Evolutionary conservation across 2,888 invertebrate species (phyloP).

Genomic region (Heliothis peltigera): DNA sequence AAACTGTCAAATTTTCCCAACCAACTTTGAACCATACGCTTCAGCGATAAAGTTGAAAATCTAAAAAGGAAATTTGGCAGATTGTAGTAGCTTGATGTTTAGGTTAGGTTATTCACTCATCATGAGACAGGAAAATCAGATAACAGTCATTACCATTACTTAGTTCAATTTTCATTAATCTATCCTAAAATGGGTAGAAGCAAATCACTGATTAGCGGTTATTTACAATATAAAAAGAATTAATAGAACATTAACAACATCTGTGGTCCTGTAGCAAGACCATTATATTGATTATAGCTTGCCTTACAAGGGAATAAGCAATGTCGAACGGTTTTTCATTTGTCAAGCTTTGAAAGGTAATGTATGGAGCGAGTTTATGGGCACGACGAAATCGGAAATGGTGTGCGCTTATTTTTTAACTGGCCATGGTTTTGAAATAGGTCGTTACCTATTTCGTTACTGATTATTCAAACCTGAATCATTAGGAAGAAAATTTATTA

Average conservation of each 20-base stretch:
- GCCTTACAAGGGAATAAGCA: conserved; percentile 48
- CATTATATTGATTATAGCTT: conserved; percentile 47
- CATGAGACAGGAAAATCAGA: conserved; percentile 38
- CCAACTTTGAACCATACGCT: no score
- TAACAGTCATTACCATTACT: conserved; percentile 26
- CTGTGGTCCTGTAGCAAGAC: conserved; percentile 35
- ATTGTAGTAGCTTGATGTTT: no score
- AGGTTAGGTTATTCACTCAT: conserved; percentile 22
- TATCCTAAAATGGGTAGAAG: conserved; percentile 34
- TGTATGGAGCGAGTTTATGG: conserved; percentile 24
- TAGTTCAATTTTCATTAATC: conserved; percentile 41
- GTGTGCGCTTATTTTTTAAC: conserved; percentile 13
- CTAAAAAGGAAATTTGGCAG: no score
- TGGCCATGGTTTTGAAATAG: conserved; percentile 7
- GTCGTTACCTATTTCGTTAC: no score
- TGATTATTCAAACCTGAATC: no score
- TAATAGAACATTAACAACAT: conserved; percentile 30
- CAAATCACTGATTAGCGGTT: conserved; percentile 41
- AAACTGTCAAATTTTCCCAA: no score
- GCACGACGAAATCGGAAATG: conserved; percentile 27
- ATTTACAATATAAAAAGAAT: conserved; percentile 27
- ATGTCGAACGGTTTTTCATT: conserved; percentile 54
- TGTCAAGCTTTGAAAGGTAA: conserved; percentile 33
- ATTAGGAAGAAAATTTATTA: no score
- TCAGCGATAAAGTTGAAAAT: no score